A percentile compares a stretch with the other conserved stretches of the same genome.
Evolutionary conservation across 35 echinoderm and acorn worm species (phyloP).

Genomic region (Amphiura filiformis): DNA sequence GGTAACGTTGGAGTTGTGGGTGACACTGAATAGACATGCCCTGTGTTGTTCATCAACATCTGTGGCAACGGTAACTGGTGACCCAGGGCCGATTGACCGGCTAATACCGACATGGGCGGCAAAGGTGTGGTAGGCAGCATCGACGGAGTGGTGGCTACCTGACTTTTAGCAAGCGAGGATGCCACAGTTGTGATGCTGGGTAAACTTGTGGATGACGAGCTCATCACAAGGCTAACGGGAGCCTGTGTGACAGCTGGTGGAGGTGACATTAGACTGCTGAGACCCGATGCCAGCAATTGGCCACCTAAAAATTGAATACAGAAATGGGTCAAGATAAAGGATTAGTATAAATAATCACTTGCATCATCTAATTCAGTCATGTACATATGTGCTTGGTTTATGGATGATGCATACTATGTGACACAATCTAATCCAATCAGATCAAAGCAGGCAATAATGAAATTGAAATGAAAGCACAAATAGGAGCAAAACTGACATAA

Average conservation of each 20-base stretch:
- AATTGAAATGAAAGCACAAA: no score
- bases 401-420: no score
- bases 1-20: slow-evolving; percentile 30
- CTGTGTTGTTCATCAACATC: slow-evolving; percentile 70
- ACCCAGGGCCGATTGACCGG: slow-evolving; percentile 76
- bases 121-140: slow-evolving; percentile 65
- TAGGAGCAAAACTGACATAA: no score
- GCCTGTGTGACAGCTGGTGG: neutral
- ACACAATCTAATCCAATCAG: no score
- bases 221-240: neutral
- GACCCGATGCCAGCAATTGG: neutral
- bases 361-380: no score
- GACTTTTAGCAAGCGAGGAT: slow-evolving; percentile 28
- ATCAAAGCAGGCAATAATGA: no score
- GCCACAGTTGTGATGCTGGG: slow-evolving; percentile 40
- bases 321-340: no score
- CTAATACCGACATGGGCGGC: slow-evolving; percentile 81
- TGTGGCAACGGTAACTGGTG: slow-evolving; percentile 59
- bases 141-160: slow-evolving; percentile 29
- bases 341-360: no score
- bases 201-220: neutral
- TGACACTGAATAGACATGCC: slow-evolving; percentile 62
- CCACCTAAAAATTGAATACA: neutral
- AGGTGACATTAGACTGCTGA: neutral
- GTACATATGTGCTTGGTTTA: no score